A percentile compares a stretch with the other conserved stretches of the same genome.
phyloP scores from a whole-genome alignment of 2,888 invertebrate species.

The Himalopsyche anomala region DNA sequence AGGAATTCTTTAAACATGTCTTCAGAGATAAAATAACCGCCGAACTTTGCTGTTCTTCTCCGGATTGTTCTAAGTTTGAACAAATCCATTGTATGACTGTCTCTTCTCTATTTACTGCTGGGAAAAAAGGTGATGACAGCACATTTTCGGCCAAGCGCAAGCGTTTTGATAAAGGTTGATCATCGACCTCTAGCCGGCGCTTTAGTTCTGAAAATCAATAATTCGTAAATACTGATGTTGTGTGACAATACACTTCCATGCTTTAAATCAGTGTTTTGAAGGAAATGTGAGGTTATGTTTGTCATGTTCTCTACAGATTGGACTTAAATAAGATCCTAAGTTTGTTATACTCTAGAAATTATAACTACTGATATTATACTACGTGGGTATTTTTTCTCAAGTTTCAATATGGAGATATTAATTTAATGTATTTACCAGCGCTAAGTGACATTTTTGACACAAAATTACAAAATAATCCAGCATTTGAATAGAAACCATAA shows the following conservation, averaged over 20 bases:
- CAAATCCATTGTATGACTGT: slow-evolving; percentile 76
- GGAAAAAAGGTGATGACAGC: slow-evolving; percentile 73
- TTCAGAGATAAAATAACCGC: slow-evolving; percentile 68
- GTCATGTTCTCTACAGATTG: not conserved
- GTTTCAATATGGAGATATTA: not conserved
- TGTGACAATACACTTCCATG: not conserved
- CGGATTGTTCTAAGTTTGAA: slow-evolving; percentile 67
- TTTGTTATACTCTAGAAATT: not conserved
- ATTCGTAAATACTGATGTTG: not conserved
- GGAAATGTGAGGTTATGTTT: slow-evolving; percentile 49
- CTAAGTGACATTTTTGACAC: slow-evolving; percentile 50
- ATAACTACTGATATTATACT: not conserved
- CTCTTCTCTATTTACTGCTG: slow-evolving; percentile 75
- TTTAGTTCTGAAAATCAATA: slow-evolving; percentile 72
- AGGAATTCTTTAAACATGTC: slow-evolving; percentile 69
- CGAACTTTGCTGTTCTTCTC: not conserved
- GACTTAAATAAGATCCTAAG: not conserved
- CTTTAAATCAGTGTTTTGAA: slow-evolving; percentile 4
- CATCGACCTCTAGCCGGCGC: slow-evolving; percentile 72
- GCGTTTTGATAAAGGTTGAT: slow-evolving; percentile 74
- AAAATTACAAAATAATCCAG: not conserved
- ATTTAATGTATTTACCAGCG: slow-evolving; percentile 48
- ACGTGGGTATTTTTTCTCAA: not conserved
- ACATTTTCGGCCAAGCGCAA: slow-evolving; percentile 77
- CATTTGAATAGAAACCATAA: not conserved